Conservation (phyloP, 92 coral and sea anemone species). For the Zoanthus sociatus region DNA sequence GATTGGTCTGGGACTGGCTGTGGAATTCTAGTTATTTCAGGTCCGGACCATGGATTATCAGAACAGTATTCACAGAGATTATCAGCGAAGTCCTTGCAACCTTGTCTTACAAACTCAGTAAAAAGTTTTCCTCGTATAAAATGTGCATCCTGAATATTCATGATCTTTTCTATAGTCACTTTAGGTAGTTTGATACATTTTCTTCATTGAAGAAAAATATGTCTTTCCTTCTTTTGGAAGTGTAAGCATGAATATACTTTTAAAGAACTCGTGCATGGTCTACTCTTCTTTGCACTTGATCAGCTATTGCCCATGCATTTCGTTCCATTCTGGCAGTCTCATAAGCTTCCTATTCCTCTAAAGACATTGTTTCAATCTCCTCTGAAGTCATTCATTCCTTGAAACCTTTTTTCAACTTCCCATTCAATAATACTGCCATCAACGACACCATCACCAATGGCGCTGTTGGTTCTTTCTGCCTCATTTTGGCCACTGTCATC, state of each 20-base stretch:
- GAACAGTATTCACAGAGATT: conserved; percentile 46
- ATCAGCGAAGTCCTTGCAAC: conserved; percentile 37
- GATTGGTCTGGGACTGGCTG: conserved; percentile 54
- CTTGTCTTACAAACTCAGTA: conserved; percentile 45
- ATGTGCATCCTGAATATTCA: conserved; percentile 15
- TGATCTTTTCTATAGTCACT: conserved; percentile 6
- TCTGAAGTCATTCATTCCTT: conserved; percentile 35
- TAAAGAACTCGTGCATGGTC: conserved; percentile 51
- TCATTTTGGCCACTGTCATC: conserved; percentile 44
- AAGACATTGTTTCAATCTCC: conserved; percentile 29
- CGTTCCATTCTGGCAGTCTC: conserved; percentile 42
- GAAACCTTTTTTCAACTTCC: conserved; percentile 40
- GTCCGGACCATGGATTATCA: conserved; percentile 18
- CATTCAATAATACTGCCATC: conserved; percentile 46
- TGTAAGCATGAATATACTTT: conserved; percentile 44
- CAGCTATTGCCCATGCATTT: conserved; percentile 41
- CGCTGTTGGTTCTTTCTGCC: conserved; percentile 8
- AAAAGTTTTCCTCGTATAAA: conserved; percentile 50
- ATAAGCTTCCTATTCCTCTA: conserved; percentile 11
- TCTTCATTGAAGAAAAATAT: conserved; percentile 45
- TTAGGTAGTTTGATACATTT: conserved; percentile 30
- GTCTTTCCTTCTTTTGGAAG: conserved; percentile 1
- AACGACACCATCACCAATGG: conserved; percentile 23
- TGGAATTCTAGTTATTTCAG: conserved; percentile 44
- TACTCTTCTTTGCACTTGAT: conserved; percentile 25